phyloP scores from a whole-genome alignment of 2,113 vertebrate genomes.

The Stigmatopora nigra region DNA sequence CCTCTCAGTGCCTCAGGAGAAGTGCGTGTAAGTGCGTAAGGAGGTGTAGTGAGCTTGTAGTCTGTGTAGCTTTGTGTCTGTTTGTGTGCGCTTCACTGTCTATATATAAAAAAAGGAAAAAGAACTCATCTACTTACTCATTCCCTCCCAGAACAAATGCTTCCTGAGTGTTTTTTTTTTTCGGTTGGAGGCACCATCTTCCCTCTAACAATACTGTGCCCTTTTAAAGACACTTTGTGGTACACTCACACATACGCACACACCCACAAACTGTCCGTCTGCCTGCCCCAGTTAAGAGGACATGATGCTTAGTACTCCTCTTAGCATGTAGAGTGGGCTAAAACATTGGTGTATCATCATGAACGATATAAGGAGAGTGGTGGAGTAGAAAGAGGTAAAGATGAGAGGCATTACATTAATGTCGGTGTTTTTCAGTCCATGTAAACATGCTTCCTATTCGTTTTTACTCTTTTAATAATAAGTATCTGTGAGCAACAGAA shows the following conservation, averaged over 20 bases:
- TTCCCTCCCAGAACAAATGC: conserved; percentile 62
- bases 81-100: conserved; percentile 14
- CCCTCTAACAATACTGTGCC: conserved; percentile 49
- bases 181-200: conserved; percentile 47
- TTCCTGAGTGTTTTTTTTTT: conserved; percentile 61
- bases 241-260: conserved; percentile 3
- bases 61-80: conserved; percentile 2
- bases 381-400: conserved; percentile 56
- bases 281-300: conserved; percentile 46
- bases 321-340: conserved; percentile 38
- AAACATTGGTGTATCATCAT: conserved; percentile 54
- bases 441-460: conserved; percentile 32
- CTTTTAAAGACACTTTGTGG: conserved; percentile 42
- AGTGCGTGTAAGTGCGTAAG: conserved; percentile 25
- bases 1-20: conserved; percentile 34
- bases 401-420: conserved; percentile 6
- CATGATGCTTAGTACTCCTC: conserved; percentile 38
- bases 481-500: not conserved
- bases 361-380: conserved; percentile 52
- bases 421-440: conserved; percentile 21
- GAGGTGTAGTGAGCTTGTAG: conserved; percentile 17
- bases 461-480: conserved; percentile 5
- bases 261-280: conserved; percentile 28
- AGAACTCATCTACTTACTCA: conserved; percentile 58
- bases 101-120: conserved; percentile 29